phyloP scores from a whole-genome alignment of 2,888 invertebrate species.

The Pyrochroa serraticornis region DNA sequence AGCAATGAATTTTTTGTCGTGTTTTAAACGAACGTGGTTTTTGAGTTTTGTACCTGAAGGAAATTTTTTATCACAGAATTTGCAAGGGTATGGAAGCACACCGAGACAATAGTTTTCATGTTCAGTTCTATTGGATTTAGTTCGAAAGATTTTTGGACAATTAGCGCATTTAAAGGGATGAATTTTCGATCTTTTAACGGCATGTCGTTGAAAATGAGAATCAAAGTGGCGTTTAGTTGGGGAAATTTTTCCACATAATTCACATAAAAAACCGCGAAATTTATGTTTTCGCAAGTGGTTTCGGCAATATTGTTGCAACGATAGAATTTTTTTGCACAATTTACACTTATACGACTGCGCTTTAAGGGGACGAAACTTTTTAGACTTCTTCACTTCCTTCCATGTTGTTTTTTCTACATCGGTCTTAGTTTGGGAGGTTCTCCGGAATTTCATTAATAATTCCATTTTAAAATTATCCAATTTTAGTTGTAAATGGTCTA shows the following conservation, averaged over 20 bases:
- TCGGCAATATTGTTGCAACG: constrained; percentile 42
- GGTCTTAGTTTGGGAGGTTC: constrained; percentile 41
- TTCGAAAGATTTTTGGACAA: constrained; percentile 50
- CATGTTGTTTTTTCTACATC: constrained; percentile 19
- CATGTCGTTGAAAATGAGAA: constrained; percentile 32
- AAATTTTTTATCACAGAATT: constrained; percentile 51
- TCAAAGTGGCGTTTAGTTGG: constrained; percentile 38
- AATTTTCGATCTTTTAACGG: constrained; percentile 36
- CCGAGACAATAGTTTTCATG: constrained; percentile 54
- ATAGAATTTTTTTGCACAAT: constrained; percentile 48
- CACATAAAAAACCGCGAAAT: constrained; percentile 48
- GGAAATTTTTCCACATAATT: constrained; percentile 50
- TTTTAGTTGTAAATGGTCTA: constrained; percentile 56
- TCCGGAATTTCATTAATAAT: constrained; percentile 47
- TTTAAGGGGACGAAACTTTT: neutral
- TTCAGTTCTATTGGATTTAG: constrained; percentile 50
- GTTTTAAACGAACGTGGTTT: constrained; percentile 52
- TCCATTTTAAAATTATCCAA: constrained; percentile 48
- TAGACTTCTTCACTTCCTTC: neutral
- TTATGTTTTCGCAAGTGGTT: constrained; percentile 49
- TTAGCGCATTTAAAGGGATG: constrained; percentile 46
- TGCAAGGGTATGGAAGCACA: constrained; percentile 49
- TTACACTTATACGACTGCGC: constrained; percentile 44
- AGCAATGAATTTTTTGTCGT: constrained; percentile 54
- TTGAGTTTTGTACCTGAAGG: constrained; percentile 52